phyloP scores from a whole-genome alignment of 2,113 vertebrate genomes.

The Neogobius melanostomus region DNA sequence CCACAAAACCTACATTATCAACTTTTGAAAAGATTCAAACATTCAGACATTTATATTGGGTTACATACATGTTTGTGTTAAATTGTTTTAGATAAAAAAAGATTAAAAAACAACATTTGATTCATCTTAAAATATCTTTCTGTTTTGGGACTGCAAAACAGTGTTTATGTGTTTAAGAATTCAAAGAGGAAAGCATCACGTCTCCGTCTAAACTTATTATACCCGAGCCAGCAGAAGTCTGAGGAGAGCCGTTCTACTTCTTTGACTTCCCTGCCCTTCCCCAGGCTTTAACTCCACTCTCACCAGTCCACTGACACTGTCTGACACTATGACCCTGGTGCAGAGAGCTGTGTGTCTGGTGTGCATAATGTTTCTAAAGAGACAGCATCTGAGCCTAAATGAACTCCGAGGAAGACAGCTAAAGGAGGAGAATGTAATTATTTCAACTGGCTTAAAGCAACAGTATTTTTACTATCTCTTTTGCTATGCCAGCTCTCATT shows the following conservation, averaged over 20 bases:
- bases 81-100: background rate
- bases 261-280: constrained; percentile 16
- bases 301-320: constrained; percentile 41
- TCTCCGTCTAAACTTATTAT: background rate
- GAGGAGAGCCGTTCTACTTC: constrained; percentile 13
- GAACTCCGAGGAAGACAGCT: constrained; percentile 19
- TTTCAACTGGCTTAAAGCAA: constrained; percentile 1
- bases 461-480: background rate
- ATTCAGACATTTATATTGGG: too few species aligned
- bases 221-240: constrained; percentile 5
- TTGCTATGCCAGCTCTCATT: background rate
- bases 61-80: too few species aligned
- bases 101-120: too few species aligned
- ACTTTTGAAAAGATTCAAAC: too few species aligned
- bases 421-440: constrained; percentile 8
- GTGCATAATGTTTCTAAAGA: background rate
- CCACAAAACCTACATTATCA: too few species aligned
- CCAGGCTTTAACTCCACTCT: constrained; percentile 28
- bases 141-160: background rate
- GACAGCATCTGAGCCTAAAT: constrained; percentile 14
- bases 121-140: background rate
- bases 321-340: constrained; percentile 47
- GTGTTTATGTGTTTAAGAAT: background rate
- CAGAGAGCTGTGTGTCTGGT: constrained; percentile 18
- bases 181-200: background rate